A percentile compares a stretch with the other conserved stretches of the same genome.
These are phyloP conservation scores for Sinocyclocheilus grahami DNA, from an alignment of 2,113 vertebrate species.

Conservation along the genomic window DNA sequence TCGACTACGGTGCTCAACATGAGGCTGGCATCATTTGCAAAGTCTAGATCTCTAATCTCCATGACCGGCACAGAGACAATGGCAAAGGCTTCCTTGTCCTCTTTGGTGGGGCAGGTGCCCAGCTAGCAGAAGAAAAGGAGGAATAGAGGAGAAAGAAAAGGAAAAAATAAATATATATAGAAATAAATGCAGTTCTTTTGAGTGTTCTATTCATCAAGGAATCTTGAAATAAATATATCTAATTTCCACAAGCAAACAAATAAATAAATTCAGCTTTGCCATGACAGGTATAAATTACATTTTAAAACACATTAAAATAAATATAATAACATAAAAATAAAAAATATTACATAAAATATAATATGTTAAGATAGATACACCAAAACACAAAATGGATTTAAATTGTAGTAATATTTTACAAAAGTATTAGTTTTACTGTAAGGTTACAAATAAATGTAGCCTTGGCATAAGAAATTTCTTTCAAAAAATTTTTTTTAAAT, in stretches of 20 bases:
- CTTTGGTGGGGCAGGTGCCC: slow-evolving; percentile 94
- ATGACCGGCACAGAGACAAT: slow-evolving; percentile 96
- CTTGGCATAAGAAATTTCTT: too few relatives aligned
- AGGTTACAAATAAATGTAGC: too few relatives aligned
- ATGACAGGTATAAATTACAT: too few relatives aligned
- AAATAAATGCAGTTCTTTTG: not conserved
- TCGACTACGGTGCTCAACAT: slow-evolving; percentile 92
- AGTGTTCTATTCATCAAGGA: too few relatives aligned
- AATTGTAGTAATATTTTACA: too few relatives aligned
- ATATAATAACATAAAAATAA: too few relatives aligned
- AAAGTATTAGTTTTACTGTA: not conserved
- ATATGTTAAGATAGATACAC: too few relatives aligned
- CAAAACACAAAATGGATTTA: too few relatives aligned
- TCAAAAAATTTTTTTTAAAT: not conserved
- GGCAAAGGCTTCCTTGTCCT: slow-evolving; percentile 98
- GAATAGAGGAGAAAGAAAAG: not conserved
- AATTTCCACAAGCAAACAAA: not conserved
- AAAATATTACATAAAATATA: not conserved
- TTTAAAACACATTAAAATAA: too few relatives aligned
- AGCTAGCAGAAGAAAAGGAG: slow-evolving; percentile 72
- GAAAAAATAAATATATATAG: not conserved
- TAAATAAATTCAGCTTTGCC: too few relatives aligned
- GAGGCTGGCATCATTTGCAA: slow-evolving; percentile 92
- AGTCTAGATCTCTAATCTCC: slow-evolving; percentile 97
- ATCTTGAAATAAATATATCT: too few relatives aligned